Base-by-base conservation (phyloP, 2,113 vertebrate species). In the Marmota flaviventris region DNA sequence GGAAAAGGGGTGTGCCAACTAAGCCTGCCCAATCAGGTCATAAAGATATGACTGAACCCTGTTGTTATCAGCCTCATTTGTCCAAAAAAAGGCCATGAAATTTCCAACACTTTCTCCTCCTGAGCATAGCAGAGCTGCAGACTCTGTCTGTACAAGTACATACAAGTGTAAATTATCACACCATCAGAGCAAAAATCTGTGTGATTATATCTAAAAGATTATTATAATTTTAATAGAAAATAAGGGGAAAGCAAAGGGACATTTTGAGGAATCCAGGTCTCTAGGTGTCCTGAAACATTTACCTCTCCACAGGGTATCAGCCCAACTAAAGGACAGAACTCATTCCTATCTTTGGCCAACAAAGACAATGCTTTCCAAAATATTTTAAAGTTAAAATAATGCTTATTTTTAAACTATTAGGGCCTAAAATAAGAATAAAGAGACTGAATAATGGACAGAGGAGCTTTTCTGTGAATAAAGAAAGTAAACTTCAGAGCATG, bases 161-260 rank as follows among this genome's bases (percentile, higher is more conserved):
- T 18, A n/a, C 11, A 76, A 45, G 81, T 11, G 3, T 89, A 85
- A 79, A 70, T 69, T 79, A 56, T 73, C 75, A 85, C 39, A 37
- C 25, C n/a, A 75, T 48, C 34, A 56, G 22, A 85, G 76, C 56
- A 29, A n/a, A 96, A 88, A n/a, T 72, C 17, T 29, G 22, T 32
- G 22, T 58, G 14, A 48, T 72, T 82, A n/a, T 17, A 83, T 25
- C 82, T 81, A 29, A 85, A 89, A 37, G 24, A 14, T 2, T 63
- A 39, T 51, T 82, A 39, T 75, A 42, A 75, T 63, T 87, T 96
- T 70, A 77, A 51, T 8, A 89, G 42, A 84, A 93, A 91, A 53
- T 37, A 87, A 81, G 18, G 32, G n/a, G 51, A 56, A 77, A 93
- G 4, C n/a, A 63, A 82, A 82, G 53, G 56, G 56, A 27, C 70